Evolutionary conservation across 1,140 invertebrate species (phyloP), one percentile per base, ranked within the genome.

Genomic region (Meloidogyne exigua): DNA sequence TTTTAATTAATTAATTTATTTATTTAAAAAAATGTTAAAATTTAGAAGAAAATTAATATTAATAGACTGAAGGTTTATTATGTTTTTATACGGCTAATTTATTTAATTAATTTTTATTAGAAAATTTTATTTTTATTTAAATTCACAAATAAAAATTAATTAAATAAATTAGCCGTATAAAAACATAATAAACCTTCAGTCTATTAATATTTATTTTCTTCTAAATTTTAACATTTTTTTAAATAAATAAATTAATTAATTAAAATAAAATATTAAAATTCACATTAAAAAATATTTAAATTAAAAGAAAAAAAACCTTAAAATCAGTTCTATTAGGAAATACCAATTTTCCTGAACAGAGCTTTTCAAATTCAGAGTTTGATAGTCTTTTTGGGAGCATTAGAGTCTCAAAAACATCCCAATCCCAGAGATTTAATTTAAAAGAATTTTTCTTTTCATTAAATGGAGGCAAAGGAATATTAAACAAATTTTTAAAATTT

Each of bases 361-460:
- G 15, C 26, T 44, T 63, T 49, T 57, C 65, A 44, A 78, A 67
- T 36, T 77, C 63, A 28, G 49, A 18, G 32, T 65, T 66, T 23
- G 76, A 70, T 21, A 79, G 26, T 9, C 76, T 74, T 69, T 79
- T 76, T 26, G 57, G 68, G 9, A 78, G 36, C 57, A 73, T 42
- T 28, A 78, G 21, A 18, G 39, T n/a, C 11, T 76, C 63, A 32
- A 57, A 57, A 42, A 79, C 28, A 28, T 65, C 15, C 44, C 28
- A 49, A 70, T 78, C 75, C 76, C 57, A 77, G 12, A 78, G 69
- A 21, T 77, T 57, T n/a, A 57, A n/a, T 57, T 57, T 57, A 5
- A 57, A 57, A 9, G n/a, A n/a, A n/a, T 57, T 57, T 57, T 57
- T 57, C n/a, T 57, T 57, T 18, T 32, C 7, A 39, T 39, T 39